A percentile compares a stretch with the other conserved stretches of the same genome.
phyloP scores from a whole-genome alignment of 2,113 vertebrate genomes.

The Ondatra zibethicus region DNA sequence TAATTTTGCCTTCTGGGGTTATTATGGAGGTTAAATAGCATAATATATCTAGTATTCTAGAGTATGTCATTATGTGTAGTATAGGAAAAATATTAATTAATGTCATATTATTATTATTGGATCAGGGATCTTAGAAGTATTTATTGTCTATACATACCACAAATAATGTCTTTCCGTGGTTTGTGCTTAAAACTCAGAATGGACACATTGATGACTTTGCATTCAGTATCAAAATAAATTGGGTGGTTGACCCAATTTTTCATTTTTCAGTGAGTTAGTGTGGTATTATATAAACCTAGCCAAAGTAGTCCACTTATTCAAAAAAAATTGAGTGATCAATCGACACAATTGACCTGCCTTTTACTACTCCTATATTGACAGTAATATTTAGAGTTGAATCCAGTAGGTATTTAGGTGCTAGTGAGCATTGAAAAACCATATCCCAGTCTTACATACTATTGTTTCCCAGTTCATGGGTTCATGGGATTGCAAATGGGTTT shows the following conservation, averaged over 20 bases:
- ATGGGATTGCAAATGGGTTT: background rate
- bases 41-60: slow-evolving; percentile 7
- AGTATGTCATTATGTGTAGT: background rate
- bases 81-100: slow-evolving; percentile 44
- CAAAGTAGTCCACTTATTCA: slow-evolving; percentile 47
- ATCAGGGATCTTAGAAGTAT: background rate
- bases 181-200: slow-evolving; percentile 51
- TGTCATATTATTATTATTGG: slow-evolving; percentile 42
- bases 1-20: background rate
- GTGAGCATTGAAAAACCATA: slow-evolving; percentile 28
- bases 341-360: slow-evolving; percentile 41
- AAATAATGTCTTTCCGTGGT: slow-evolving; percentile 16
- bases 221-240: slow-evolving; percentile 57
- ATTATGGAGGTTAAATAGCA: slow-evolving; percentile 16
- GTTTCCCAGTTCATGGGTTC: background rate
- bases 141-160: slow-evolving; percentile 2
- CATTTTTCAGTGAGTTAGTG: slow-evolving; percentile 40
- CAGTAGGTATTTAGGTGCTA: background rate
- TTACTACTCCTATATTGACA: background rate
- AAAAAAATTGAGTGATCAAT: slow-evolving; percentile 64
- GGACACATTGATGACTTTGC: slow-evolving; percentile 11
- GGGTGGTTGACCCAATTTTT: slow-evolving; percentile 64
- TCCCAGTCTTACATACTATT: background rate
- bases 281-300: slow-evolving; percentile 34
- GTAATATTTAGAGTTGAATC: slow-evolving; percentile 40